phyloP scores from a whole-genome alignment of 2,888 invertebrate genomes.

The Gryllus longicercus region DNA sequence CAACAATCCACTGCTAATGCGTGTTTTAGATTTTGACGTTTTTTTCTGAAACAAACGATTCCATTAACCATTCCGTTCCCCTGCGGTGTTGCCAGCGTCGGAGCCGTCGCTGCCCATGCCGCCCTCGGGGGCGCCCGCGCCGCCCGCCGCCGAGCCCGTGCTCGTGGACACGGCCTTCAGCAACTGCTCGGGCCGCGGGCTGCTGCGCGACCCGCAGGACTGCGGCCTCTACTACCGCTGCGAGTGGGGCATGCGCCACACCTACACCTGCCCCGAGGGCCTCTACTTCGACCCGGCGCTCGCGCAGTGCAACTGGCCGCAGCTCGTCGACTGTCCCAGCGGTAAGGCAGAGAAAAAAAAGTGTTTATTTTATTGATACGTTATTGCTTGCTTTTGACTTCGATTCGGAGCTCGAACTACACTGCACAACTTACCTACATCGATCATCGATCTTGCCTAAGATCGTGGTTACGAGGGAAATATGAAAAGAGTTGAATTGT shows the following conservation, averaged over 20 bases:
- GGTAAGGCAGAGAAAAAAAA: not conserved
- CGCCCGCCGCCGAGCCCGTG: constrained; percentile 30
- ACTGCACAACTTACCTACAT: too few relatives aligned
- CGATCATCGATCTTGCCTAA: too few relatives aligned
- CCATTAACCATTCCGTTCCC: too few relatives aligned
- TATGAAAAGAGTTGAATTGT: too few relatives aligned
- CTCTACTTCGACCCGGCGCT: constrained; percentile 42
- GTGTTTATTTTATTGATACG: too few relatives aligned
- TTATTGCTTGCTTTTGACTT: too few relatives aligned
- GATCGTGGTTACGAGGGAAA: too few relatives aligned
- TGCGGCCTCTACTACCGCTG: constrained; percentile 44
- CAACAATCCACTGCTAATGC: too few relatives aligned
- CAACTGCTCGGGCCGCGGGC: constrained; percentile 40
- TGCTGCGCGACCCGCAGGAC: constrained; percentile 39
- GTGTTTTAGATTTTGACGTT: too few relatives aligned
- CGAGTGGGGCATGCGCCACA: constrained; percentile 40
- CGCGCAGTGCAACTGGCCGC: constrained; percentile 45
- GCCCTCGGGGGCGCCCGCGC: constrained; percentile 25
- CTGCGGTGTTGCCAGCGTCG: not conserved
- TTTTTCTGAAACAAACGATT: too few relatives aligned
- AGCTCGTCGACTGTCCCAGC: constrained; percentile 40
- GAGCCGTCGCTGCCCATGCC: not conserved
- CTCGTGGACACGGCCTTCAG: constrained; percentile 26
- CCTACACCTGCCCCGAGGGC: constrained; percentile 43
- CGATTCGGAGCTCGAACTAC: too few relatives aligned